Percentiles rank a stretch among this genome's conserved stretches.
Conservation (phyloP, 2,888 invertebrate species). For the Leuctra nigra region DNA sequence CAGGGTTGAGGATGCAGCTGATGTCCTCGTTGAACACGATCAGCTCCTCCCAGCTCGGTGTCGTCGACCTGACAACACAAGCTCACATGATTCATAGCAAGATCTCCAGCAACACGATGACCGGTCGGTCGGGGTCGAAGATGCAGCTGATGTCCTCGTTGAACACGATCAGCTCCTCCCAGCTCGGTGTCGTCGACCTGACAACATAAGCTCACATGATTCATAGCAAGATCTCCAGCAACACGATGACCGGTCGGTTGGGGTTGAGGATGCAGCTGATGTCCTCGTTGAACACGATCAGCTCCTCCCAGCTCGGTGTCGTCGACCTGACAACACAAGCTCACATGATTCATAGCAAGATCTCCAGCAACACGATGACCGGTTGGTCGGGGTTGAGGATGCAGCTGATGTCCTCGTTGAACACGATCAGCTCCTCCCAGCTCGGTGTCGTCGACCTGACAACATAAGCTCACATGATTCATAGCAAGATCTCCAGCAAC, state of each 20-base stretch:
- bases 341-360: no score
- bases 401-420: constrained; percentile 49
- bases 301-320: constrained; percentile 58
- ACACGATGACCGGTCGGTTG: constrained; percentile 40
- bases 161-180: not conserved
- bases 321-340: no score
- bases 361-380: constrained; percentile 46
- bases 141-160: constrained; percentile 45
- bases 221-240: constrained; percentile 50
- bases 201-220: no score
- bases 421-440: constrained; percentile 60
- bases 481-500: constrained; percentile 49
- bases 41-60: constrained; percentile 59
- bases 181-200: no score
- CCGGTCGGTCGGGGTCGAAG: constrained; percentile 37
- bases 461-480: no score
- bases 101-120: constrained; percentile 42
- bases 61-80: constrained; percentile 34
- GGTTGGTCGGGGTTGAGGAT: constrained; percentile 39
- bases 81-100: not conserved
- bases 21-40: constrained; percentile 54
- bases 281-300: constrained; percentile 54
- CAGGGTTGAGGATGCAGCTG: constrained; percentile 39
- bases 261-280: constrained; percentile 40
- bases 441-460: constrained; percentile 43